A percentile compares a stretch with the other conserved stretches of the same genome.
Conservation (phyloP, 2,888 invertebrate genomes). For the Macroteleia sp. region DNA sequence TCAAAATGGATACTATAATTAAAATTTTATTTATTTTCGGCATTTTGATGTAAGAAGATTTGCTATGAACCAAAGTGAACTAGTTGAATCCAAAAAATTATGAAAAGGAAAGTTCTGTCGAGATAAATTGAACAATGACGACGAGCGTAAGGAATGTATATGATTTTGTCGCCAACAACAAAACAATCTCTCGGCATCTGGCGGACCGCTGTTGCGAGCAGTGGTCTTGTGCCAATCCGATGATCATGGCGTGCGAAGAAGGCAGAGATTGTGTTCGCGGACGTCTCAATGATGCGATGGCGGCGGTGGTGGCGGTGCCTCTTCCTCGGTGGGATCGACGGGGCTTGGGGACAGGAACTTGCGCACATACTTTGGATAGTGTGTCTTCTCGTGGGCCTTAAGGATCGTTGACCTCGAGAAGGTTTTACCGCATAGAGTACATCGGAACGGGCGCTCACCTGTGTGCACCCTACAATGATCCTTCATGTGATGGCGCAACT, state of each 20-base stretch:
- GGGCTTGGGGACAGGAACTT: slow-evolving; percentile 95
- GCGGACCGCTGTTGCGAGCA: not conserved
- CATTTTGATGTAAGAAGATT: no score
- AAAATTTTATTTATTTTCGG: no score
- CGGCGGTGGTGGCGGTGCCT: slow-evolving; percentile 80
- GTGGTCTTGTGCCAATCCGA: not conserved
- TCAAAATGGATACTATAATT: no score
- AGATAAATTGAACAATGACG: slow-evolving; percentile 1
- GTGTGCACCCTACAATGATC: slow-evolving; percentile 97
- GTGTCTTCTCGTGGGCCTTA: slow-evolving; percentile 96
- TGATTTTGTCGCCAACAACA: slow-evolving; percentile 3
- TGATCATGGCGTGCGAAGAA: slow-evolving; percentile 42
- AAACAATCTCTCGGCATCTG: not conserved
- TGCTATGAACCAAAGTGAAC: no score
- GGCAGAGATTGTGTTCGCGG: slow-evolving; percentile 31
- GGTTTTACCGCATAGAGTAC: slow-evolving; percentile 94
- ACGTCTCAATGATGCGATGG: slow-evolving; percentile 75
- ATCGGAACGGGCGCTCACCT: slow-evolving; percentile 95
- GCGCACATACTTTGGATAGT: slow-evolving; percentile 95
- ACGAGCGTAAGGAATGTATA: slow-evolving; percentile 22
- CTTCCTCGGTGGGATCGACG: slow-evolving; percentile 92
- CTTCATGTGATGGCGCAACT: slow-evolving; percentile 96
- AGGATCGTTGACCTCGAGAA: slow-evolving; percentile 95
- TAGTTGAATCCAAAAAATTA: no score
- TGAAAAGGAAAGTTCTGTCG: not conserved